Percentiles rank a stretch among this genome's conserved stretches.
phyloP scores from a whole-genome alignment of 2,113 vertebrate species.

The Pterocles gutturalis region DNA sequence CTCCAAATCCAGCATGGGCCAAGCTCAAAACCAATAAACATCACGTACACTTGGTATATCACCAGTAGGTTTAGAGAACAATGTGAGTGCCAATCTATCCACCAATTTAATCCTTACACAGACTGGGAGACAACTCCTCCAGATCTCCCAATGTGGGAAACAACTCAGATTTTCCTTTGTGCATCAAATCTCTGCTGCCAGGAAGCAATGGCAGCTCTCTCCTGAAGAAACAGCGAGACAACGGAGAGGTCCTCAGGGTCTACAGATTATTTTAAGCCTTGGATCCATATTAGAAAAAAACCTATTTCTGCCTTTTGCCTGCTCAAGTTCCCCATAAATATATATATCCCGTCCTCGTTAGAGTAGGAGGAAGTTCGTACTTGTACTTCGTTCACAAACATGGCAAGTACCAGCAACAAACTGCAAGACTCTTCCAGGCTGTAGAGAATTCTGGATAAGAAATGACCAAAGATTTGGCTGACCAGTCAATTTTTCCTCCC shows the following conservation, averaged over 20 bases:
- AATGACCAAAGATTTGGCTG: not conserved
- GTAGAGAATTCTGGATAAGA: not conserved
- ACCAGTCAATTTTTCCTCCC: not conserved
- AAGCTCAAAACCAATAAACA: not conserved
- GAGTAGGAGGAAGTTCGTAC: not conserved
- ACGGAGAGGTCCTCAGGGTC: not conserved
- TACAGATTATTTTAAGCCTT: not conserved
- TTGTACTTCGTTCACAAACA: not conserved
- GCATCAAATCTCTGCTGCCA: not conserved
- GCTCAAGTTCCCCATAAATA: not conserved
- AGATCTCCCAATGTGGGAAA: not conserved
- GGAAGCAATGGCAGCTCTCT: not conserved
- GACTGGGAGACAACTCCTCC: not conserved
- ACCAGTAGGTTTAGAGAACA: not conserved
- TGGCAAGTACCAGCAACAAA: not conserved
- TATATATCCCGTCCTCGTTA: not conserved
- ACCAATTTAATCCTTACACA: not conserved
- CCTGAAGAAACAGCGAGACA: not conserved
- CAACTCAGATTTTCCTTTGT: not conserved
- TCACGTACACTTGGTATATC: not conserved
- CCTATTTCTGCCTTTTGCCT: not conserved
- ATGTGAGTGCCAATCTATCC: rapidly evolving
- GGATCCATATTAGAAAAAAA: not conserved
- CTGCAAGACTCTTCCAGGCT: not conserved
- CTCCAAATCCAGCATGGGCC: not conserved